These are phyloP conservation scores for Gymnodraco acuticeps DNA, from an alignment of 2,797 vertebrate species.

Conservation along the genomic window DNA sequence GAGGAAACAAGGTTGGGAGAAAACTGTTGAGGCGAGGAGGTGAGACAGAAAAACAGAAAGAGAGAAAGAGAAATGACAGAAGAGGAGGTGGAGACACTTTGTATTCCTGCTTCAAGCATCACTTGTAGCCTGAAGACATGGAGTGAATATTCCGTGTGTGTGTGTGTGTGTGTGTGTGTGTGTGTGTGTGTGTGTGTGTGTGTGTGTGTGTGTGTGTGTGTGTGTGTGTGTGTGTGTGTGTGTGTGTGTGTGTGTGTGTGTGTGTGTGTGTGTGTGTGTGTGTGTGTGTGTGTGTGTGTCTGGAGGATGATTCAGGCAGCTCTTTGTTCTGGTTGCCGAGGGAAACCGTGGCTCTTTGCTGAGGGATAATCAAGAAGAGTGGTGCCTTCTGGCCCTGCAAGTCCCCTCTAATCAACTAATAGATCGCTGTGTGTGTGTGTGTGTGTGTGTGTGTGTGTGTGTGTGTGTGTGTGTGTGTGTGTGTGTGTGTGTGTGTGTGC, in stretches of 20 bases:
- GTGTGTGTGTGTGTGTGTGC: neutral
- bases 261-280: constrained; percentile 24
- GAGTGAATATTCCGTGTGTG: neutral
- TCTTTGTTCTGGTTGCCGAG: constrained; percentile 71
- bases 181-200: no score
- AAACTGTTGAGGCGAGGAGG: constrained; percentile 8
- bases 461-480: neutral
- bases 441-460: constrained; percentile 20
- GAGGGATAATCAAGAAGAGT: constrained; percentile 84
- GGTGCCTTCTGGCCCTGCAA: constrained; percentile 72
- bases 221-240: no score
- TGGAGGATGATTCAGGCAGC: constrained; percentile 52
- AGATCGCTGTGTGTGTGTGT: constrained; percentile 53
- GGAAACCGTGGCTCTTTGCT: constrained; percentile 70
- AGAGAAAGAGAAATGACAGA: constrained; percentile 5
- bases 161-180: no score
- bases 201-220: no score
- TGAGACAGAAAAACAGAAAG: neutral
- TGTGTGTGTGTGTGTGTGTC: neutral
- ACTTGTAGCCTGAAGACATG: constrained; percentile 30
- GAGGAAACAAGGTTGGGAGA: neutral
- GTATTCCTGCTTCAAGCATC: constrained; percentile 26
- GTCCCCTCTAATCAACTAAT: constrained; percentile 83
- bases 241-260: constrained; percentile 14
- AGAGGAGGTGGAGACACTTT: constrained; percentile 31